Base-by-base conservation (phyloP, 2,888 invertebrate species). In the Sphinx pinastri region DNA sequence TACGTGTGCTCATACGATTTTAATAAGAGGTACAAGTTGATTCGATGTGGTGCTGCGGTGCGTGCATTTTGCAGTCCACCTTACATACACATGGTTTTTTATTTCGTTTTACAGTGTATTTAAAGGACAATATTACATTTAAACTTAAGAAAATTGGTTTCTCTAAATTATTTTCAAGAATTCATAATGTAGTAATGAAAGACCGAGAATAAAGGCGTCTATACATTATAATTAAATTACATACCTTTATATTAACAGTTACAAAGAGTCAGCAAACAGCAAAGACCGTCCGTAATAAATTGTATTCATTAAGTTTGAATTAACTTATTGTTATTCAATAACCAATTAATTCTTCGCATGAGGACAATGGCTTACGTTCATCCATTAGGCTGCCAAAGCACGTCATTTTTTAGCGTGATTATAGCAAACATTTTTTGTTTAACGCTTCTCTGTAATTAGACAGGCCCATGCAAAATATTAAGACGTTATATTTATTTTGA, bases 1-100 rank as follows among this genome's bases (percentile, higher is more conserved):
- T 71, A 80, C 81, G 81, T 81, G 84, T 83, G 84, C 70, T 77
- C 77, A 72, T 78, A 60, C 69, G 38, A 69, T 52, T 51, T 68
- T 45, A 69, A 52, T 52, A 51, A 49, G 63, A 19, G 60, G 60
- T 16, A 60, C 60, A 47, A 63, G 25, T 57, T 57, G 25, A 57
- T 25, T 57, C 13, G 57, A 57, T 57, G 25, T 13, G 25, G 57
- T 57, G 12, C 25, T 11, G 57, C 57, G 25, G 6, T 19, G n/a
- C 25, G 12, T 47, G 47, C 5, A 25, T 25, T 68, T 19, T 57
- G 57, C 47, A 12, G n/a, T 54, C 14, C 47, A 47, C 12, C 0
- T 51, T 67, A 51, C 19, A 47, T 45, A 14, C 1, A 4, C n/a
- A 45, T 16, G n/a, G 3, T 60, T 38, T 45, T 14, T 60, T 60